These are phyloP conservation scores for Hemichromis elongatus DNA, from an alignment of 2,113 vertebrate species.

Conservation along the genomic window DNA sequence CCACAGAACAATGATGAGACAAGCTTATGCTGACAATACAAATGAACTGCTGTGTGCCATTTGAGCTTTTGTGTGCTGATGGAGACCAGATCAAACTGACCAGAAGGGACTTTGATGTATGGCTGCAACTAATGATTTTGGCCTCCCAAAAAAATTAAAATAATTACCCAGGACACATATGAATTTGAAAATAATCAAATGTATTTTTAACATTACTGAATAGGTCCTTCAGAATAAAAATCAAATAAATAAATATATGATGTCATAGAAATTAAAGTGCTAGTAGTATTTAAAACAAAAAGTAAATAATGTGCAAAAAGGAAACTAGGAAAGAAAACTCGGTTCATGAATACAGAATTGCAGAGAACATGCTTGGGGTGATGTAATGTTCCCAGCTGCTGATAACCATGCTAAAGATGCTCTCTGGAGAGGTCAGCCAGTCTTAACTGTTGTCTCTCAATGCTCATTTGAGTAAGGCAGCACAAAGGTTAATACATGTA, in stretches of 20 bases:
- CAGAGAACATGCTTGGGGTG: neutral
- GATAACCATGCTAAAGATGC: neutral
- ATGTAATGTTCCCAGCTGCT: neutral
- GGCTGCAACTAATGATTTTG: neutral
- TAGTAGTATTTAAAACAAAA: neutral
- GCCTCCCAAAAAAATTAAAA: neutral
- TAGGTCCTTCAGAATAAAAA: too few relatives aligned
- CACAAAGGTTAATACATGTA: neutral
- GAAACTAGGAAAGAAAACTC: neutral
- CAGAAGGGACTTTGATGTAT: neutral
- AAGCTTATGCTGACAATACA: slow-evolving; percentile 14
- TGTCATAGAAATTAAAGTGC: neutral
- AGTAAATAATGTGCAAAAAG: neutral
- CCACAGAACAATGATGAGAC: neutral
- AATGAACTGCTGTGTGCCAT: neutral
- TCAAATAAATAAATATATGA: neutral
- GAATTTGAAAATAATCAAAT: neutral
- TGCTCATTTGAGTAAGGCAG: neutral
- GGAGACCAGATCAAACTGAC: neutral
- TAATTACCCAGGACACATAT: neutral
- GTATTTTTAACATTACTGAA: too few relatives aligned
- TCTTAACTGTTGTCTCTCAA: neutral
- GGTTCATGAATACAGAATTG: neutral
- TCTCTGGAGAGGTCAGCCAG: neutral
- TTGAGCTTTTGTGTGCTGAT: neutral